Evolutionary conservation across 2,797 vertebrate species (phyloP), one percentile per base, ranked within the genome.

Genomic region (Todus mexicanus): DNA sequence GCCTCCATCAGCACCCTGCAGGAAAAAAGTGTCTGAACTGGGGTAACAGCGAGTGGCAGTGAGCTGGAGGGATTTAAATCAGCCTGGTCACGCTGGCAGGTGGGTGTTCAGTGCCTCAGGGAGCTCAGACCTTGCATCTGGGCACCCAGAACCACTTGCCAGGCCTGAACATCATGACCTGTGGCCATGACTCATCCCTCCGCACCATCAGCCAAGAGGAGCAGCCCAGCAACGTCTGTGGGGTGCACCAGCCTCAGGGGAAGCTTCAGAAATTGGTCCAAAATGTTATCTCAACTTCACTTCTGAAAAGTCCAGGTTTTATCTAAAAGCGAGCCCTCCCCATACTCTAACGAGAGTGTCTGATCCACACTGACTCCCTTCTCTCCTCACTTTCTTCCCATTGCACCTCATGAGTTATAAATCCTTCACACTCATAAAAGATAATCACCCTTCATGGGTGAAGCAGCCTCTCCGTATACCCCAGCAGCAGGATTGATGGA

Each of bases 401-500:
- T 42, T 73, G 88, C 85, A 95, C 93, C 94, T 92, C 90, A 60
- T 92, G 96, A 97, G 95, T 96, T 96, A 96, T 93, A 90, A 92
- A 84, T 92, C 93, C 76, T 86, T 73, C 83, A 90, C 87, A 87
- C 90, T 94, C 96, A 86, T 96, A 97, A 97, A 96, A 96, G 96
- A 96, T 95, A 97, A 97, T 96, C 96, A 96, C 95, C 97, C 97
- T 97, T 97, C 97, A 97, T 94, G 96, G 97, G 94, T 97, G 96
- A 97, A 96, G 88, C 89, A 84, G 90, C 95, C 95, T 93, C 95
- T 95, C 80, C 95, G 96, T 95, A 91, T 94, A 90, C 95, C 93
- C 72, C 59, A 71, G 85, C 74, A 70, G 93, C 31, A 96, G 91
- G 93, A 96, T 87, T 94, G 94, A 96, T 93, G 91, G 94, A 75